A percentile compares a stretch with the other conserved stretches of the same genome.
Evolutionary conservation across 1,140 invertebrate species (phyloP).

Genomic region (Eumaeus atala): DNA sequence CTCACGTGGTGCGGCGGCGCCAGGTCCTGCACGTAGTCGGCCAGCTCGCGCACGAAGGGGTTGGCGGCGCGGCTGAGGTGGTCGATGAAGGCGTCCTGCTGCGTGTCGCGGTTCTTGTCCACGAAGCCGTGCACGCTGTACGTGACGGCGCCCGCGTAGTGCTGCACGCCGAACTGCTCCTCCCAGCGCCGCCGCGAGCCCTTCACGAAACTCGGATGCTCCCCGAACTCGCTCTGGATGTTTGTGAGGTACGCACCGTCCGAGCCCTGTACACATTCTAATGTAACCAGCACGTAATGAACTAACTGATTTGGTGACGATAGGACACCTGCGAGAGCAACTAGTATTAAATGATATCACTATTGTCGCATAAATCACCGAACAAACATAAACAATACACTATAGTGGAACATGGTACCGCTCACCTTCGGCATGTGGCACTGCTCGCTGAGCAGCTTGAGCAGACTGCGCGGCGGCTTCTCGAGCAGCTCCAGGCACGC

Average conservation of each 20-base stretch:
- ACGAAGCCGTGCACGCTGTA: conserved; percentile 96
- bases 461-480: conserved; percentile 91
- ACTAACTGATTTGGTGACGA: too few species aligned
- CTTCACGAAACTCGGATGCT: conserved; percentile 90
- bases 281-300: too few species aligned
- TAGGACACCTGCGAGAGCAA: neutral
- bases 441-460: conserved; percentile 92
- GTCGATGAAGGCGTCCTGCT: conserved; percentile 96
- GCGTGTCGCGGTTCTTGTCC: conserved; percentile 96
- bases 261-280: conserved; percentile 81
- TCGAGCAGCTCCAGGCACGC: conserved; percentile 91
- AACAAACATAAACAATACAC: neutral
- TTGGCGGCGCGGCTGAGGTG: conserved; percentile 91
- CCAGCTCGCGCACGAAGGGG: conserved; percentile 91
- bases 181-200: conserved; percentile 93
- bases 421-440: conserved; percentile 91
- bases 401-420: neutral
- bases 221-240: conserved; percentile 91
- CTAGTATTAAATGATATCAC: too few species aligned
- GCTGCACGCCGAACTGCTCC: conserved; percentile 91
- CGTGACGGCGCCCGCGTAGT: conserved; percentile 96
- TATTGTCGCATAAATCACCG: too few species aligned
- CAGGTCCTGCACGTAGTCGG: conserved; percentile 71
- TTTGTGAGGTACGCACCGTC: conserved; percentile 93
- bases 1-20: conserved; percentile 54